phyloP scores from a whole-genome alignment of 2,797 vertebrate species.

The Okamejei kenojei region DNA sequence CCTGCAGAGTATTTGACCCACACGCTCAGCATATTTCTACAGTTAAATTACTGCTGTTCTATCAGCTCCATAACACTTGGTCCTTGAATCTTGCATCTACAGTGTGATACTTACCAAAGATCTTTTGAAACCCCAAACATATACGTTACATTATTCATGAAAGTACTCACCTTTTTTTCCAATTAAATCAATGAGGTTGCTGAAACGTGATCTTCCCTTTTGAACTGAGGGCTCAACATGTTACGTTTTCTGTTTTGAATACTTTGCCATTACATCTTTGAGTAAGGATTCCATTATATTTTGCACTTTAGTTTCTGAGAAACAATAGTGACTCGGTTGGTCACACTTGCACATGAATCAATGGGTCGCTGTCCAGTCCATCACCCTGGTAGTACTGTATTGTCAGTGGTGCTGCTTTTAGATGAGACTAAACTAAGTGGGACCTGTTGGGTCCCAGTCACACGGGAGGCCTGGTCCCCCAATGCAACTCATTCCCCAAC shows the following conservation, averaged over 20 bases:
- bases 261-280: background rate
- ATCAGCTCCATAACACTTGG: background rate
- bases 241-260: background rate
- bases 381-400: too few relatives aligned
- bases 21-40: background rate
- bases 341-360: too few relatives aligned
- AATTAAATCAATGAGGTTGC: background rate
- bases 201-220: background rate
- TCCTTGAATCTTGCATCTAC: background rate
- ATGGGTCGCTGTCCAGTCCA: too few relatives aligned
- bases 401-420: too few relatives aligned
- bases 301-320: too few relatives aligned
- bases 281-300: background rate
- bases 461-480: too few relatives aligned
- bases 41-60: background rate
- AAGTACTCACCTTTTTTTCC: background rate
- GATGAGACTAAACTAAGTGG: too few relatives aligned
- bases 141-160: background rate
- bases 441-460: too few relatives aligned
- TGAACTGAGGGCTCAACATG: background rate
- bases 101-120: background rate
- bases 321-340: too few relatives aligned
- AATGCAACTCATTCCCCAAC: too few relatives aligned
- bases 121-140: background rate
- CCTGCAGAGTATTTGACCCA: too few relatives aligned